phyloP scores from a whole-genome alignment of 2,113 vertebrate species.

The Sander lucioperca region DNA sequence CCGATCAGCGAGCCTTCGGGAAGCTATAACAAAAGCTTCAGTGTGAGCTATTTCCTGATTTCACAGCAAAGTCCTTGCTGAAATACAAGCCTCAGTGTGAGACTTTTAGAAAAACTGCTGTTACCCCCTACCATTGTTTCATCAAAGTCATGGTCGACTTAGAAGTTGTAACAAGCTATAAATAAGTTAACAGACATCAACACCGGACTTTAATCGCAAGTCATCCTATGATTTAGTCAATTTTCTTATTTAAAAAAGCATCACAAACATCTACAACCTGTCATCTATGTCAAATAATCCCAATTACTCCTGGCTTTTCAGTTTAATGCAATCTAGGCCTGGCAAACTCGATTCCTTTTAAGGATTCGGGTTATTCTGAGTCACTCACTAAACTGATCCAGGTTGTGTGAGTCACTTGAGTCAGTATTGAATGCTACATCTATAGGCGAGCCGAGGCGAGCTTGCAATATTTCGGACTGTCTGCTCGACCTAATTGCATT shows the following conservation, averaged over 20 bases:
- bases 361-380: no score
- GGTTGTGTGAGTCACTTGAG: no score
- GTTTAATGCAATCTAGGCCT: not conserved
- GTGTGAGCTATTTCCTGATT: conserved; percentile 65
- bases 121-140: conserved; percentile 15
- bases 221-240: not conserved
- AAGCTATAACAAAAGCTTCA: conserved; percentile 50
- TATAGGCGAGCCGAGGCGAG: no score
- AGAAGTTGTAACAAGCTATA: conserved; percentile 27
- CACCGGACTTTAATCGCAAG: not conserved
- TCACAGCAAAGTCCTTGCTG: conserved; percentile 52
- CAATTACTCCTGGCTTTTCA: not conserved
- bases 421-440: no score
- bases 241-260: not conserved
- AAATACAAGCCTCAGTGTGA: conserved; percentile 37
- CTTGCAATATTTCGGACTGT: no score
- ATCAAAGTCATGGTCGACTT: conserved; percentile 15
- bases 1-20: conserved; percentile 41
- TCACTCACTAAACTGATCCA: no score
- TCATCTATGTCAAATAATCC: not conserved
- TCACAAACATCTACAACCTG: not conserved
- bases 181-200: conserved; percentile 20
- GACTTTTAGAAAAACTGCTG: conserved; percentile 45
- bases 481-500: no score
- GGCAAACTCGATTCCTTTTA: no score